phyloP scores from a whole-genome alignment of 1,140 invertebrate species.

The Tetramorium simillimum region DNA sequence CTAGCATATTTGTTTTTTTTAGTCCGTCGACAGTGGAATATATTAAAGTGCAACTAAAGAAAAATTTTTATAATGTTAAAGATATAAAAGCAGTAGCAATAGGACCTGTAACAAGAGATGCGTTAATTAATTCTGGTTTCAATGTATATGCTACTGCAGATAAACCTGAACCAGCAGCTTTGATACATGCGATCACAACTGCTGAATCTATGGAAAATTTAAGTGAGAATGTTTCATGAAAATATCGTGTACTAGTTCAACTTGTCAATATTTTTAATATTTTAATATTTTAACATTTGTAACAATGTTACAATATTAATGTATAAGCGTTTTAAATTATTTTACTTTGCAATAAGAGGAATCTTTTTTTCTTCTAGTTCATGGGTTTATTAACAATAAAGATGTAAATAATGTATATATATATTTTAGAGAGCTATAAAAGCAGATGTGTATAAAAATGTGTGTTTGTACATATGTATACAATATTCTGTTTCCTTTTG shows the following conservation, averaged over 20 bases:
- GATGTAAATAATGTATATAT: slow-evolving; percentile 1
- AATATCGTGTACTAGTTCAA: slow-evolving; percentile 26
- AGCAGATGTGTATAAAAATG: not conserved
- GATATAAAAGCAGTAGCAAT: slow-evolving; percentile 81
- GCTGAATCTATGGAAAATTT: slow-evolving; percentile 12
- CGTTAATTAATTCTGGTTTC: slow-evolving; percentile 73
- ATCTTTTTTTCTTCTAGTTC: not conserved
- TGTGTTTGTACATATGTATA: not conserved
- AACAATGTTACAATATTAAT: not conserved
- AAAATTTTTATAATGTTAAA: slow-evolving; percentile 61
- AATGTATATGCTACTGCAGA: slow-evolving; percentile 73
- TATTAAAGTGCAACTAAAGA: slow-evolving; percentile 67
- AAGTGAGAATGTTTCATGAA: slow-evolving; percentile 37
- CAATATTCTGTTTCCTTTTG: too few relatives aligned
- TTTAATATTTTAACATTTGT: not conserved
- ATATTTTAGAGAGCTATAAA: not conserved
- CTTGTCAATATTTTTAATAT: slow-evolving; percentile 46
- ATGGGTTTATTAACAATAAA: not conserved
- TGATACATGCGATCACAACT: slow-evolving; percentile 75
- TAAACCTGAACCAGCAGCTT: slow-evolving; percentile 80
- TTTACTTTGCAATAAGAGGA: not conserved
- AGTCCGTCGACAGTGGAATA: slow-evolving; percentile 82
- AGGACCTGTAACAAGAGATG: slow-evolving; percentile 80
- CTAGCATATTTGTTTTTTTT: slow-evolving; percentile 80
- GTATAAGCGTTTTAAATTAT: not conserved